These are phyloP conservation scores for Amaurobius ferox DNA, from an alignment of 2,888 invertebrate species.

Conservation along the genomic window DNA sequence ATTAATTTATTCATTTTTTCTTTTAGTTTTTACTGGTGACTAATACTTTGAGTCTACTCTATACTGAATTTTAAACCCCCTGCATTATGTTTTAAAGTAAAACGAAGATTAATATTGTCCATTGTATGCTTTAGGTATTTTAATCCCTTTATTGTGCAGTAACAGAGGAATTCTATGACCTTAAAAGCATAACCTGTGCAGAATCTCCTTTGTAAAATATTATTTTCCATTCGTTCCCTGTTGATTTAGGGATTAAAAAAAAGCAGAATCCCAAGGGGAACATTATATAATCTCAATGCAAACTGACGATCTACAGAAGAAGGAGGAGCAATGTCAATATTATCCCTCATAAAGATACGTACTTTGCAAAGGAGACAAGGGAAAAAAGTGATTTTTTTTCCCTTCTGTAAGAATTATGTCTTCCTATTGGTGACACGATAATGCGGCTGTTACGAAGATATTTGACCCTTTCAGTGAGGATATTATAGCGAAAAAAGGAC, in stretches of 20 bases:
- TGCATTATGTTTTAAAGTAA: no score
- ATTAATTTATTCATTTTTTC: no score
- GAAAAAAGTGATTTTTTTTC: not conserved
- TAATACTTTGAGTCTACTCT: no score
- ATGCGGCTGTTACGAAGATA: conserved; percentile 33
- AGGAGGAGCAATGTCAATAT: not conserved
- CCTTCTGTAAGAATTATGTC: not conserved
- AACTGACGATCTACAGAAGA: not conserved
- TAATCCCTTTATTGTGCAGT: no score
- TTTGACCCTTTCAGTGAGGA: conserved; percentile 22
- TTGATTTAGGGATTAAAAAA: not conserved
- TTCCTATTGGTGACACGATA: conserved; percentile 36
- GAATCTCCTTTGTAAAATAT: no score
- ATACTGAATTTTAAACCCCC: no score
- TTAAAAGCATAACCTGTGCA: no score
- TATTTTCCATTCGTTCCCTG: not conserved
- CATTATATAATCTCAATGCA: not conserved
- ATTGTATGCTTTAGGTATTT: no score
- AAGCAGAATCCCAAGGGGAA: not conserved
- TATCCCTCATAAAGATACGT: not conserved
- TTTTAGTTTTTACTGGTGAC: no score
- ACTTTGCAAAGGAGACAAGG: not conserved
- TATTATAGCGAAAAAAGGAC: not conserved
- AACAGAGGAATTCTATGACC: no score
- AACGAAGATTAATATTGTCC: no score